These are phyloP conservation scores for Trachelipus rathkii DNA, from an alignment of 1,140 invertebrate genomes.

Conservation along the genomic window DNA sequence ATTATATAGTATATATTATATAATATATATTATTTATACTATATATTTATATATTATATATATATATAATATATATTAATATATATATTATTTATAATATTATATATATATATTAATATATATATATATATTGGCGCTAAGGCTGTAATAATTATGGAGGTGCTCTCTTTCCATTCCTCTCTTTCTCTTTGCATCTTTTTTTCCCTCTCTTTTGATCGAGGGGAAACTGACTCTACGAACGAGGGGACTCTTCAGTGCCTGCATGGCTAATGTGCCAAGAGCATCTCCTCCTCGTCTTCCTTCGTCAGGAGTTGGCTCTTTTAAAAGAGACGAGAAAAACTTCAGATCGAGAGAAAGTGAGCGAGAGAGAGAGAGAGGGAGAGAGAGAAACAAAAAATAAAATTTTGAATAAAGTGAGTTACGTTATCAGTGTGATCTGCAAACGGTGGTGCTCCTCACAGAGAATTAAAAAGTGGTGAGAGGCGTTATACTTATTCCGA, in stretches of 20 bases:
- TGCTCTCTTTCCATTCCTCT: not conserved
- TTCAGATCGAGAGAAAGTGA: not conserved
- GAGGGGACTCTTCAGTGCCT: not conserved
- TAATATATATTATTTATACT: constrained; percentile 4
- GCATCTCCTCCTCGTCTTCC: not conserved
- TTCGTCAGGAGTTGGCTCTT: not conserved
- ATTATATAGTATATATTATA: not conserved
- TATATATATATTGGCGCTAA: not conserved
- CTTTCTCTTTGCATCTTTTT: not conserved
- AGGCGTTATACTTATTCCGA: too few species aligned
- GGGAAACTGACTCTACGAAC: constrained; percentile 5
- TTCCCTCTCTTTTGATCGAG: not conserved
- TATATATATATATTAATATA: constrained; percentile 4
- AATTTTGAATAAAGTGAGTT: not conserved
- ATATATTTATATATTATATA: not conserved
- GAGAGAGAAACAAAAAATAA: not conserved
- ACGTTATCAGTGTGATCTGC: not conserved
- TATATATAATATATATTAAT: not conserved
- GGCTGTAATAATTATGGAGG: not conserved
- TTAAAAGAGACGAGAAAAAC: not conserved
- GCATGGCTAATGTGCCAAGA: not conserved
- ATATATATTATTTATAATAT: not conserved
- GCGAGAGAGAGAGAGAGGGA: not conserved
- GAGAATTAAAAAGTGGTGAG: not conserved
- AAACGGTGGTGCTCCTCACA: not conserved